Evolutionary conservation across 2,797 vertebrate genomes (phyloP).

Genomic region (Sylvia borin): DNA sequence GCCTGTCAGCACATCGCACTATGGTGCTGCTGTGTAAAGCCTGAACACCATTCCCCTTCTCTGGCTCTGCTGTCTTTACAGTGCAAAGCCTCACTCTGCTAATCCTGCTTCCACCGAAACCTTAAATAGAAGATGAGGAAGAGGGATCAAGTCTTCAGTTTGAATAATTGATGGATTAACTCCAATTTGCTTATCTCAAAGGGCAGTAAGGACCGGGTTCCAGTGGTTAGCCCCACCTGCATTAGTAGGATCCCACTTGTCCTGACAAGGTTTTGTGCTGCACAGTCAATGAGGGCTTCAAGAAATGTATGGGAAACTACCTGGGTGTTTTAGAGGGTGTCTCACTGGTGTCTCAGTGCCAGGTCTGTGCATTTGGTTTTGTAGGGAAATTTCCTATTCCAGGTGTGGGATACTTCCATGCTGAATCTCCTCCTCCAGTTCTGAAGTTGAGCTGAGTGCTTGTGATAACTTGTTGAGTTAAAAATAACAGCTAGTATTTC

Average conservation of each 20-base stretch:
- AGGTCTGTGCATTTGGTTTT: neutral
- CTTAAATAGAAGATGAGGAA: slow-evolving; percentile 2
- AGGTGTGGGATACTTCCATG: neutral
- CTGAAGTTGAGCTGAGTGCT: neutral
- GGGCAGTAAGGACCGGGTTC: neutral
- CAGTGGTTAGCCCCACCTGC: neutral
- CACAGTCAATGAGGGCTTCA: neutral
- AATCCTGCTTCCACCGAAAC: neutral
- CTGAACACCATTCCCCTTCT: rapidly evolving
- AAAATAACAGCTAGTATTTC: neutral
- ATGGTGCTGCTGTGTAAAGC: neutral
- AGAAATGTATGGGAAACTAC: neutral
- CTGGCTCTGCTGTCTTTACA: neutral
- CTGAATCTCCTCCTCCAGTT: neutral
- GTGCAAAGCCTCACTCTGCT: neutral
- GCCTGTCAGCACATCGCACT: rapidly evolving
- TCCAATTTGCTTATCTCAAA: neutral
- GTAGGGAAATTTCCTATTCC: neutral
- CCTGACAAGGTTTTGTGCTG: neutral
- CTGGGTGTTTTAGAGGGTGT: neutral
- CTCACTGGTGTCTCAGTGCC: neutral
- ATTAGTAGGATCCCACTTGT: neutral
- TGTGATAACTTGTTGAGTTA: neutral
- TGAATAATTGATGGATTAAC: neutral
- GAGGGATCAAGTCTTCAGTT: slow-evolving; percentile 4